Evolutionary conservation across 2,113 vertebrate species (phyloP).

Genomic region (Notothenia rossii): DNA sequence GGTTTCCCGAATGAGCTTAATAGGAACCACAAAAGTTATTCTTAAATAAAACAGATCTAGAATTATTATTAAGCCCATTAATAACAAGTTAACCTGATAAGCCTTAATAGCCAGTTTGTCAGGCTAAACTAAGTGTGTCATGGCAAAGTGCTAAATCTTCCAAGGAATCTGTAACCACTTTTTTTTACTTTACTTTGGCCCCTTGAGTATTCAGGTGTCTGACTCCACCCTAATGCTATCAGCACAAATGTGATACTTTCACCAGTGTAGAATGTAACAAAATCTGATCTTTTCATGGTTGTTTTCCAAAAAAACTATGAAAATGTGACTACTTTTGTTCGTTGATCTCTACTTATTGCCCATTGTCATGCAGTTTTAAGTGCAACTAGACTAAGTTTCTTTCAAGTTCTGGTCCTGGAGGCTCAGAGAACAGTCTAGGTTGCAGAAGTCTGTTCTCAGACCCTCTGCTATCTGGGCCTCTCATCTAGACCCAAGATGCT

Average conservation of each 20-base stretch:
- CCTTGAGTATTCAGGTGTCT: constrained; percentile 31
- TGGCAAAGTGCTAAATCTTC: constrained; percentile 20
- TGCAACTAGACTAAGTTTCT: constrained; percentile 55
- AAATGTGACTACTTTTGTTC: background rate
- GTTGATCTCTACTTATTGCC: background rate
- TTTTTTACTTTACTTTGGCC: constrained; percentile 15
- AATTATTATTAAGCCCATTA: too few species aligned
- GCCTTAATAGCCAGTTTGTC: too few species aligned
- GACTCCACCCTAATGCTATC: constrained; percentile 11
- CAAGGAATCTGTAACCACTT: constrained; percentile 29
- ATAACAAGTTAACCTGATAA: too few species aligned
- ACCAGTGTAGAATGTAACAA: constrained; percentile 16
- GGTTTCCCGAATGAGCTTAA: too few species aligned
- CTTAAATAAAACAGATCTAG: too few species aligned
- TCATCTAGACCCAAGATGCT: constrained; percentile 74
- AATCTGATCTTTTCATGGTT: constrained; percentile 29
- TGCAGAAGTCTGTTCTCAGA: constrained; percentile 70
- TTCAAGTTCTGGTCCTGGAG: constrained; percentile 49
- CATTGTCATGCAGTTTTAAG: constrained; percentile 39
- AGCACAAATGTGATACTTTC: constrained; percentile 30
- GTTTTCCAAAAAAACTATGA: constrained; percentile 5
- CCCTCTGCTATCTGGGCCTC: constrained; percentile 74
- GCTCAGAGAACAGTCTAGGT: constrained; percentile 62
- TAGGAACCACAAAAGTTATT: too few species aligned
- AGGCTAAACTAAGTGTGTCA: background rate